phyloP scores from a whole-genome alignment of 2,113 vertebrate species.

The Barbus barbus region DNA sequence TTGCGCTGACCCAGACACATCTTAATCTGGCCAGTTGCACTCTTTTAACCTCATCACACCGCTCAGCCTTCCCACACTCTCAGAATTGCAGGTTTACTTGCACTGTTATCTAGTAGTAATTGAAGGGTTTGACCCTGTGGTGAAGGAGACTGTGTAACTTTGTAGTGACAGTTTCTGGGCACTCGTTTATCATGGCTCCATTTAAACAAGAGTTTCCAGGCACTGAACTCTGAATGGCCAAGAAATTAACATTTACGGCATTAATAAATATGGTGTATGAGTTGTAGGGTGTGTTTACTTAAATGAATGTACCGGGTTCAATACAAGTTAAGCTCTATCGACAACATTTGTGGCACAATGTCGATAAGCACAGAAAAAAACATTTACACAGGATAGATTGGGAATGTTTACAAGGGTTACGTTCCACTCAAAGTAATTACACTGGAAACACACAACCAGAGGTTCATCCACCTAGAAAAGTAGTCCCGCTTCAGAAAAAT shows the following conservation, averaged over 20 bases:
- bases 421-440: not conserved
- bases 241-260: conserved; percentile 27
- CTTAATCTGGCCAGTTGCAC: conserved; percentile 43
- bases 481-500: not conserved
- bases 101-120: conserved; percentile 38
- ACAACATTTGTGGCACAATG: not conserved
- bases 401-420: not conserved
- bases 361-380: not conserved
- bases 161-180: conserved; percentile 36
- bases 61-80: conserved; percentile 22
- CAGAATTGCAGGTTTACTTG: conserved; percentile 38
- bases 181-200: conserved; percentile 22
- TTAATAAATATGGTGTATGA: conserved; percentile 17
- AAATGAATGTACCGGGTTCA: not conserved
- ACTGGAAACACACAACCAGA: not conserved
- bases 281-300: not conserved
- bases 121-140: conserved; percentile 41
- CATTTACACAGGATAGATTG: not conserved
- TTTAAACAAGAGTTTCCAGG: conserved; percentile 24
- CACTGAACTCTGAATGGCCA: conserved; percentile 10
- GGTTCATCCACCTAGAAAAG: not conserved
- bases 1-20: conserved; percentile 27
- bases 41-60: conserved; percentile 30
- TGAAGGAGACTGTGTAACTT: conserved; percentile 37
- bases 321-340: not conserved